Evolutionary conservation across 2,113 vertebrate species (phyloP).

Genomic region (Crotophaga sulcirostris): DNA sequence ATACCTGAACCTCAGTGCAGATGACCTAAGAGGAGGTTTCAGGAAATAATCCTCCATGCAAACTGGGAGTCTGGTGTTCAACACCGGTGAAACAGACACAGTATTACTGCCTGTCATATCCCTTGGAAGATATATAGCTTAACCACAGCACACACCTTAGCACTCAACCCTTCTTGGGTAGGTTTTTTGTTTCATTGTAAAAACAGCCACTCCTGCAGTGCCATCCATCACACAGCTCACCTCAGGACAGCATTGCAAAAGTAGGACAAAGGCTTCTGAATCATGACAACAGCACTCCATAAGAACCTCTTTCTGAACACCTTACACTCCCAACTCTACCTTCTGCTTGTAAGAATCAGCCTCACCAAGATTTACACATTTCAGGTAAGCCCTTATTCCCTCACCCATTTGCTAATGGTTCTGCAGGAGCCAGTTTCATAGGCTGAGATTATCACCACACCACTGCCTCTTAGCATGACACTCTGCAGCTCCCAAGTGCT

Average conservation of each 20-base stretch:
- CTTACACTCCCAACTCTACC: not conserved
- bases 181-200: not conserved
- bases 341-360: not conserved
- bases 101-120: not conserved
- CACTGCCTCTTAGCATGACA: not conserved
- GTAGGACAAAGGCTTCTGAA: not conserved
- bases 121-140: not conserved
- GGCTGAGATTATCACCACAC: not conserved
- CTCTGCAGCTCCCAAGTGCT: not conserved
- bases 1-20: not conserved
- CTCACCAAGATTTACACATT: not conserved
- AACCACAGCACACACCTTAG: not conserved
- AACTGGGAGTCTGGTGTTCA: not conserved
- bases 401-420: not conserved
- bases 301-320: not conserved
- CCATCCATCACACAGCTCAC: not conserved
- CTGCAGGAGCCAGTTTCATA: not conserved
- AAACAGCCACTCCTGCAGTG: not conserved
- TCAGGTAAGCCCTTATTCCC: not conserved
- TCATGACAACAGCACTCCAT: fast-evolving
- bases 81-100: not conserved
- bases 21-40: not conserved
- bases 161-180: not conserved
- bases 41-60: not conserved
- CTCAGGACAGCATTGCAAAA: not conserved